Evolutionary conservation across 2,797 vertebrate species (phyloP).

Genomic region (Phalloptychus januarius): DNA sequence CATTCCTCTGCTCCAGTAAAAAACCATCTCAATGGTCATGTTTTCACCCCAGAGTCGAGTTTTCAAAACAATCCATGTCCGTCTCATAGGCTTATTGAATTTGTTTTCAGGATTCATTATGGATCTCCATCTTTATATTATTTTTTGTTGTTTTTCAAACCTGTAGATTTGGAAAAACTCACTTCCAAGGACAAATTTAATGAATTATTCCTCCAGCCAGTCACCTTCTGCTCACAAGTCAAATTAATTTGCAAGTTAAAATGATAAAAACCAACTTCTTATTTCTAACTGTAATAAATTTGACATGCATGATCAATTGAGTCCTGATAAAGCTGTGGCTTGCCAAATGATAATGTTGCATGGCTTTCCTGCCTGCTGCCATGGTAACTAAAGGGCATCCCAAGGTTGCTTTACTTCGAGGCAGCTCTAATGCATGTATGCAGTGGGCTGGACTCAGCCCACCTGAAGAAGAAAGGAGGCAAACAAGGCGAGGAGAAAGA

Average conservation of each 20-base stretch:
- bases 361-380: constrained; percentile 53
- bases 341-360: constrained; percentile 64
- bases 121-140: not conserved
- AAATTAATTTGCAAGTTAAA: constrained; percentile 43
- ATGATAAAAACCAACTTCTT: constrained; percentile 37
- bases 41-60: constrained; percentile 30
- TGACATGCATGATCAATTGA: constrained; percentile 72
- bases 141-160: not conserved
- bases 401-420: constrained; percentile 74
- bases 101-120: not conserved
- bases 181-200: not conserved
- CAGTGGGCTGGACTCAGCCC: constrained; percentile 61
- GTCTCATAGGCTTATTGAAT: constrained; percentile 11
- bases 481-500: constrained; percentile 39
- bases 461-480: constrained; percentile 74
- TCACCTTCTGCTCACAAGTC: constrained; percentile 2
- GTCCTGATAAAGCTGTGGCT: constrained; percentile 64
- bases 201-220: not conserved
- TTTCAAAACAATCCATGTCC: constrained; percentile 16
- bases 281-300: constrained; percentile 59
- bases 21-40: not conserved
- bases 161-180: not conserved
- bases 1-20: constrained; percentile 38
- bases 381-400: constrained; percentile 76
- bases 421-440: constrained; percentile 71